phyloP scores from a whole-genome alignment of 2,888 invertebrate species.

The Hypolimnas misippus region DNA sequence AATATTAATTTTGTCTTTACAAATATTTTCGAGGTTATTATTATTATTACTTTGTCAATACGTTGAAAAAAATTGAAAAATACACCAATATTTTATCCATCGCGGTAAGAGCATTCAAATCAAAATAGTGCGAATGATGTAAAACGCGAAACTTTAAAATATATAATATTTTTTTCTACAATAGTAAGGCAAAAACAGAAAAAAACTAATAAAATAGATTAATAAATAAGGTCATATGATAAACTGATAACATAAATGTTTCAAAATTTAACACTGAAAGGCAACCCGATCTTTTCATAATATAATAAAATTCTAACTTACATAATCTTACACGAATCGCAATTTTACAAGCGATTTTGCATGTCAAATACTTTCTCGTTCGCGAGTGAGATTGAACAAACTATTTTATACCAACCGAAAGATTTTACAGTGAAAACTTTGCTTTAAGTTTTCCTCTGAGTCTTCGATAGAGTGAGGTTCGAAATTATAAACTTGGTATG shows the following conservation, averaged over 20 bases:
- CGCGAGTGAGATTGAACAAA: conserved; percentile 1
- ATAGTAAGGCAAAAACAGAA: not conserved
- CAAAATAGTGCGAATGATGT: no score
- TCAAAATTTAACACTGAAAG: no score
- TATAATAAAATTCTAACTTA: conserved; percentile 1
- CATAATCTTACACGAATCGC: not conserved
- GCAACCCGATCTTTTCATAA: not conserved
- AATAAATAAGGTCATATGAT: no score
- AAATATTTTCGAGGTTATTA: no score
- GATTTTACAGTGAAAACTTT: conserved; percentile 15
- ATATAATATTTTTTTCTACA: no score
- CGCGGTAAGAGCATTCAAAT: no score
- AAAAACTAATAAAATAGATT: not conserved
- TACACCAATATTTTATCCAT: no score
- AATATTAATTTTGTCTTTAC: no score
- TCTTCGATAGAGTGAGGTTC: conserved; percentile 9
- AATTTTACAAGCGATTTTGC: conserved; percentile 1
- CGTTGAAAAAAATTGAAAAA: no score
- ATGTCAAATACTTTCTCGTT: conserved; percentile 5
- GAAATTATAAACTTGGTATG: not conserved
- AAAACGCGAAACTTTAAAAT: no score
- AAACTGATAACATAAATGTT: no score
- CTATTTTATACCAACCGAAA: conserved; percentile 12
- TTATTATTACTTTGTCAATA: no score
- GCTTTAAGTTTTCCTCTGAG: conserved; percentile 2